Evolutionary conservation across 2,888 invertebrate genomes (phyloP), one percentile per base, ranked within the genome.

Genomic region (Proisotoma minuta): DNA sequence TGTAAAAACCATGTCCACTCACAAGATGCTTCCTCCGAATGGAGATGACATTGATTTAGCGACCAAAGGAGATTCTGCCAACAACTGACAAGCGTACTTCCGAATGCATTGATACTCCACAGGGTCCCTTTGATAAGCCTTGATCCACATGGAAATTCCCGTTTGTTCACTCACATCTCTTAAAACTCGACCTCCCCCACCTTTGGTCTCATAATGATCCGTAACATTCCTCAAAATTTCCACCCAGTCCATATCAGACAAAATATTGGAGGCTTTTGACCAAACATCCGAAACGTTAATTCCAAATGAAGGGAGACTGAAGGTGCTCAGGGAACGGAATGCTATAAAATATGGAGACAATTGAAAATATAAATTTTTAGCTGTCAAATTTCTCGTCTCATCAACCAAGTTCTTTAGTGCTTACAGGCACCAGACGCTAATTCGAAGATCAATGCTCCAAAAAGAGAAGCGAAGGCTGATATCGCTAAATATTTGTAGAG

Each of bases 71-170:
- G 71, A 70, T 8, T 59, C 28, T 18, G 67, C 71, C 10, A 73
- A 40, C 3, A 71, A 68, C 29, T 71, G 65, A 56, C 73, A 73
- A 15, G 69, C 68, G 12, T 69, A 47, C 58, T 71, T 70, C 28
- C 71, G 57, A 43, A 73, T 40, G 39, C 71, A 73, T 26, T 68
- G 66, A n/a, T 64, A 68, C 34, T 68, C 66, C 26, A 65, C 65
- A 26, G 73, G 70, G 47, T 73, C 73, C 52, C 69, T 70, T 53
- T 69, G 63, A 29, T 70, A 73, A 1, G 73, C 73, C 24, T 58
- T 50, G 18, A 68, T 59, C 71, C 71, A 73, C 28, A 65, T 60
- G 24, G 52, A 26, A 0, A 70, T 27, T 53, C 67, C 66, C 8
- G 64, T 26, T 40, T 65, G 61, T 2, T 60, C 51, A 15, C 63